Evolutionary conservation across 2,113 vertebrate genomes (phyloP).

Genomic region (Thermophis baileyi): DNA sequence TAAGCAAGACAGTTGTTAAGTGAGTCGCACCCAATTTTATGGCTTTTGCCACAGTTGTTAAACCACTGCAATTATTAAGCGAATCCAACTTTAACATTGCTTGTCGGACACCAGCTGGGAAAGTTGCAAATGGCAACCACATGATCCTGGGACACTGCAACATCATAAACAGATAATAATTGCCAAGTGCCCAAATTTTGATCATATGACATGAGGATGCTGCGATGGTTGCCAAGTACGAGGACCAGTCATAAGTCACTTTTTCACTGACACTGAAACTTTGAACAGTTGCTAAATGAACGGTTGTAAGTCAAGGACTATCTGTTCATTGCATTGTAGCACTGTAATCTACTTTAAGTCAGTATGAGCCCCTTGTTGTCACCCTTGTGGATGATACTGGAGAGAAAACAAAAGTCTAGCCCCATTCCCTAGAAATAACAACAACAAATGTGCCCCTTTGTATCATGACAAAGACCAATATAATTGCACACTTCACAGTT

Average conservation of each 20-base stretch:
- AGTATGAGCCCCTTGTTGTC: neutral
- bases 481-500: neutral
- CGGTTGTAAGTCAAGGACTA: neutral
- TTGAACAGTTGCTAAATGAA: neutral
- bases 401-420: neutral
- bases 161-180: neutral
- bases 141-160: no score
- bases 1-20: no score
- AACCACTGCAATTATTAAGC: no score
- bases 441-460: neutral
- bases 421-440: no score
- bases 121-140: no score
- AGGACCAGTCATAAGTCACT: neutral
- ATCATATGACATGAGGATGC: neutral
- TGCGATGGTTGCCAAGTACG: neutral
- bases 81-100: no score
- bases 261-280: neutral
- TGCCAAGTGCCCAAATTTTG: neutral
- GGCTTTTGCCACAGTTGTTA: no score
- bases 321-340: neutral
- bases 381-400: neutral
- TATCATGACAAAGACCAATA: neutral
- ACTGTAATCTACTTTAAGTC: neutral
- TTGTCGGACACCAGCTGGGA: no score
- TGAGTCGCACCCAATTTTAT: no score